These are phyloP conservation scores for Machimus rusticus DNA, from an alignment of 2,888 invertebrate species.

Conservation along the genomic window DNA sequence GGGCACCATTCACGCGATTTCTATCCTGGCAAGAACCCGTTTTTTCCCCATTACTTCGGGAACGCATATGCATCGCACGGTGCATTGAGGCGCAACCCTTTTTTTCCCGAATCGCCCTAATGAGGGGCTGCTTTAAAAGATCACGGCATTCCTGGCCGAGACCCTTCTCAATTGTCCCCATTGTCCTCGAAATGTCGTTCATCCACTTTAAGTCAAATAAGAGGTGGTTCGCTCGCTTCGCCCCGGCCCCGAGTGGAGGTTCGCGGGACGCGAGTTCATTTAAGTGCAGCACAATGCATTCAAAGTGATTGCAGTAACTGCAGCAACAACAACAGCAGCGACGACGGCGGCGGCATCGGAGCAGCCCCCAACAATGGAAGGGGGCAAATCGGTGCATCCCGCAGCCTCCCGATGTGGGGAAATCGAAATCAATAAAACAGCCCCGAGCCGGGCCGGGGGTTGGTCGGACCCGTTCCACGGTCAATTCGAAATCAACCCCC, in stretches of 20 bases:
- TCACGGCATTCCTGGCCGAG: neutral
- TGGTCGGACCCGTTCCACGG: neutral
- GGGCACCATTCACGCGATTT: neutral
- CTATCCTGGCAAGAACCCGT: neutral
- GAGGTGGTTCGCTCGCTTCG: neutral
- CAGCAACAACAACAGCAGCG: neutral
- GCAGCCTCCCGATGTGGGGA: neutral
- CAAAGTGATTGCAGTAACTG: neutral
- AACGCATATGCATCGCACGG: neutral
- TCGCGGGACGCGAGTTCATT: neutral
- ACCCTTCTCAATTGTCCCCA: neutral
- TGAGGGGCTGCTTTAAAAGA: conserved; percentile 18
- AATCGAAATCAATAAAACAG: conserved; percentile 7
- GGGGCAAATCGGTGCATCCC: neutral
- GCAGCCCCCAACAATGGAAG: neutral
- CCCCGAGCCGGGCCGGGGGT: neutral
- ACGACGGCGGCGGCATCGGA: neutral
- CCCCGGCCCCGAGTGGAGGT: neutral
- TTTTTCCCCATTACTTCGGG: conserved; percentile 6
- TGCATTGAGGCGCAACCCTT: neutral
- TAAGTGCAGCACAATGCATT: neutral
- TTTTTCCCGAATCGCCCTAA: neutral
- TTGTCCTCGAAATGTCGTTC: neutral
- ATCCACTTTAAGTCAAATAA: conserved; percentile 23
- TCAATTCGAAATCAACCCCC: neutral